Percentiles rank a stretch among this genome's conserved stretches.
phyloP scores from a whole-genome alignment of 2,113 vertebrate species.

The Aix galericulata region DNA sequence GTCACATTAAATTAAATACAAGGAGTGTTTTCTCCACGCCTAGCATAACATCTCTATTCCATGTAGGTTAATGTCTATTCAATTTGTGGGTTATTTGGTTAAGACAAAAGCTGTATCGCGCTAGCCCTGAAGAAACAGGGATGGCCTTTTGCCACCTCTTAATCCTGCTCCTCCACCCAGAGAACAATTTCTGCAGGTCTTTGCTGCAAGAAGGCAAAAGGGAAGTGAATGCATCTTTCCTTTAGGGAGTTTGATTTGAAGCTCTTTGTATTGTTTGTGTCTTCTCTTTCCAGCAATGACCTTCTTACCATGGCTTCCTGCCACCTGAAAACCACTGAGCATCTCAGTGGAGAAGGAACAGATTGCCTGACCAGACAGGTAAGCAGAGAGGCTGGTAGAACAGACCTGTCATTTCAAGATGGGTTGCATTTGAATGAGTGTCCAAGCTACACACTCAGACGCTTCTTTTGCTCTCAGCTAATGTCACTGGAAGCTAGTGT shows the following conservation, averaged over 20 bases:
- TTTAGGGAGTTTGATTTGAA: background rate
- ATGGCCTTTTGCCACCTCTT: background rate
- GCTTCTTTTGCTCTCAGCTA: background rate
- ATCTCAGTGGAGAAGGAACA: background rate
- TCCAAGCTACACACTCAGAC: background rate
- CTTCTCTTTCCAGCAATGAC: background rate
- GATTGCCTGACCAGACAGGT: background rate
- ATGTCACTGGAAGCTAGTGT: background rate
- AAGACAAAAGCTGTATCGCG: background rate
- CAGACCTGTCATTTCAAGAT: background rate
- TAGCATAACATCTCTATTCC: background rate
- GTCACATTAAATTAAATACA: background rate
- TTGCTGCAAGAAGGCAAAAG: background rate
- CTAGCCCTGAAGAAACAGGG: background rate
- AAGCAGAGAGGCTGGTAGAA: background rate
- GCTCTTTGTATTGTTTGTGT: background rate
- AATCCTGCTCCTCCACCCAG: background rate
- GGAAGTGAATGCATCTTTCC: background rate
- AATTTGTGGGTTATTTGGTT: background rate
- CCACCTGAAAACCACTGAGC: background rate
- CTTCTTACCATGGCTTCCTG: background rate
- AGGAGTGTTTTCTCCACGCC: background rate
- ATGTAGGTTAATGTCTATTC: background rate
- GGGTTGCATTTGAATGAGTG: background rate
- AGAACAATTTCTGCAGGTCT: background rate